These are phyloP conservation scores for Lamellibrachia columna DNA, from an alignment of 2,888 invertebrate genomes.

Conservation along the genomic window DNA sequence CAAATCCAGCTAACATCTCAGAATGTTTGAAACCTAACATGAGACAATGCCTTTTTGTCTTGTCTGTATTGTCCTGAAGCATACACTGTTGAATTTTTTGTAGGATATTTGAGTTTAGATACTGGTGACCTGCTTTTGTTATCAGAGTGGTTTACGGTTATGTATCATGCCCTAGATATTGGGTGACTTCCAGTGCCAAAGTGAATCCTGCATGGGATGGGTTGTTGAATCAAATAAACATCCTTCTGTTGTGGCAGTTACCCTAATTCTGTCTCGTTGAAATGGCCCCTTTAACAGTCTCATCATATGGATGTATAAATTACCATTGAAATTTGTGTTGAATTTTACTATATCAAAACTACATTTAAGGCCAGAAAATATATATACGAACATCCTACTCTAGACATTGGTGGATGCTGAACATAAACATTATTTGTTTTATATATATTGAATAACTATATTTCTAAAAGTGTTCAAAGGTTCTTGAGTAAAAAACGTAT, in stretches of 20 bases:
- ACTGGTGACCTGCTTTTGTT: neutral
- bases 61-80: neutral
- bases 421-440: neutral
- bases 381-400: too few species aligned
- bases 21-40: neutral
- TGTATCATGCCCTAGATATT: neutral
- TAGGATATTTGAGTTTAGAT: neutral
- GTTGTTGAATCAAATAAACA: neutral
- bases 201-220: neutral
- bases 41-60: neutral
- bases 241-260: neutral
- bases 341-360: too few species aligned
- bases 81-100: neutral
- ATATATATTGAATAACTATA: neutral
- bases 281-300: too few species aligned
- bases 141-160: neutral
- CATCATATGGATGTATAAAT: too few species aligned
- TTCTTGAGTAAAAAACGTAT: neutral
- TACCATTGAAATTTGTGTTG: too few species aligned
- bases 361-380: too few species aligned
- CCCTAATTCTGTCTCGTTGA: too few species aligned
- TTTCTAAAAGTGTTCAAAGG: neutral
- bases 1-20: neutral
- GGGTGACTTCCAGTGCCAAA: neutral
- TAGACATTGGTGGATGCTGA: too few species aligned